Percentiles rank a stretch among this genome's conserved stretches.
Evolutionary conservation across 2,797 vertebrate species (phyloP).

Genomic region (Pangasius djambal): DNA sequence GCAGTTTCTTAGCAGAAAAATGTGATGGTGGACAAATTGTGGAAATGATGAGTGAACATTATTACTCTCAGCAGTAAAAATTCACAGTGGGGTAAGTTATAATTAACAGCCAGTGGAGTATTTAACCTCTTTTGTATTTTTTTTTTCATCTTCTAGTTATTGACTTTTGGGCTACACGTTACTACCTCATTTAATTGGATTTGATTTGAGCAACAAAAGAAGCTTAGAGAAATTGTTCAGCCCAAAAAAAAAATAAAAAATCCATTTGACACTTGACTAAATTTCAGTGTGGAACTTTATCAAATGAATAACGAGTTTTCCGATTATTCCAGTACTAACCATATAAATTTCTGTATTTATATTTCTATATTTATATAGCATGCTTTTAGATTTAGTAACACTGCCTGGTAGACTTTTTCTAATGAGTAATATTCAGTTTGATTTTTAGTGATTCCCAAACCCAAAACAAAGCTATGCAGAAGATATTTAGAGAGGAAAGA

Average conservation of each 20-base stretch:
- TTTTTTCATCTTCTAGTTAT: neutral
- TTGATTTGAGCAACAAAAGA: neutral
- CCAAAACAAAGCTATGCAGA: neutral
- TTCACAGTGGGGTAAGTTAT: conserved; percentile 44
- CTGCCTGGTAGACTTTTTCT: neutral
- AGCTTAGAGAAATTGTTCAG: neutral
- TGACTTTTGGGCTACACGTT: neutral
- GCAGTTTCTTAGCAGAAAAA: neutral
- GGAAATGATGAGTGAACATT: neutral
- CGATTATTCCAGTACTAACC: neutral
- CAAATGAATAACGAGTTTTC: neutral
- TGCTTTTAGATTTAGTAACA: neutral
- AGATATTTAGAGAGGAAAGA: neutral
- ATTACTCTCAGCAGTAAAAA: neutral
- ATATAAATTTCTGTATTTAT: neutral
- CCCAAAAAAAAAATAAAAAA: neutral
- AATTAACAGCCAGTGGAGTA: neutral
- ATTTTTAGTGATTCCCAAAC: neutral
- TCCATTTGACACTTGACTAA: neutral
- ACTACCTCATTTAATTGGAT: neutral
- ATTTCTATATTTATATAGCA: neutral
- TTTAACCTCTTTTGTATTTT: neutral
- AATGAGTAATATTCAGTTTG: neutral
- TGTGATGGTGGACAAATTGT: neutral
- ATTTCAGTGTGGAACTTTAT: neutral